Evolutionary conservation across 2,113 vertebrate genomes (phyloP).

Genomic region (Sardina pilchardus): DNA sequence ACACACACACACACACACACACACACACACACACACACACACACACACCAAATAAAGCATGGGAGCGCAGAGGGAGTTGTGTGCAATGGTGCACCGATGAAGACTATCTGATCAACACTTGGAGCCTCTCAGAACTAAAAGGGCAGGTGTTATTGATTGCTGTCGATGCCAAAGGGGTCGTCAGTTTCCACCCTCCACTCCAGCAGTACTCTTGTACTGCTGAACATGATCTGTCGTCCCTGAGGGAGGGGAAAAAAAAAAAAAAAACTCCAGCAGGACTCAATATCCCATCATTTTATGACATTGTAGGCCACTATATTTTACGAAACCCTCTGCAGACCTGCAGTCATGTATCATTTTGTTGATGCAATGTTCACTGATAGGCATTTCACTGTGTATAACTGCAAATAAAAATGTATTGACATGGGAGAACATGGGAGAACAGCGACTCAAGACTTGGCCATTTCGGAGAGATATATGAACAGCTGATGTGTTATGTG

Average conservation of each 20-base stretch:
- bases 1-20: neutral
- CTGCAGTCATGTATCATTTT: neutral
- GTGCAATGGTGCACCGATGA: neutral
- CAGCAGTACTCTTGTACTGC: neutral
- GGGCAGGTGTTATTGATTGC: conserved; percentile 18
- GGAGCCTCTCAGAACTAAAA: conserved; percentile 7
- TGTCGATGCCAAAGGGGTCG: neutral
- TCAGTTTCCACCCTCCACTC: neutral
- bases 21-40: neutral
- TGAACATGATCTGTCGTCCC: conserved; percentile 9
- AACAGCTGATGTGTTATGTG: neutral
- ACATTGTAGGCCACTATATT: neutral
- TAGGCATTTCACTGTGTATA: neutral
- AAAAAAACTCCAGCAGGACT: neutral
- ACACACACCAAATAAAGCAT: neutral
- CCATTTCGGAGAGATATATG: neutral
- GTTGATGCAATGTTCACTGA: neutral
- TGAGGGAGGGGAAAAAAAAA: neutral
- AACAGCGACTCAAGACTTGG: neutral
- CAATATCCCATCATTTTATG: neutral
- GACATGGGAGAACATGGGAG: neutral
- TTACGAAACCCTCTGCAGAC: neutral
- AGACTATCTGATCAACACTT: conserved; percentile 13
- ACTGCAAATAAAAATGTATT: neutral
- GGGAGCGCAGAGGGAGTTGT: neutral